Percentiles rank a stretch among this genome's conserved stretches.
These are phyloP conservation scores for Lampris incognitus DNA, from an alignment of 2,113 vertebrate genomes.

Conservation along the genomic window DNA sequence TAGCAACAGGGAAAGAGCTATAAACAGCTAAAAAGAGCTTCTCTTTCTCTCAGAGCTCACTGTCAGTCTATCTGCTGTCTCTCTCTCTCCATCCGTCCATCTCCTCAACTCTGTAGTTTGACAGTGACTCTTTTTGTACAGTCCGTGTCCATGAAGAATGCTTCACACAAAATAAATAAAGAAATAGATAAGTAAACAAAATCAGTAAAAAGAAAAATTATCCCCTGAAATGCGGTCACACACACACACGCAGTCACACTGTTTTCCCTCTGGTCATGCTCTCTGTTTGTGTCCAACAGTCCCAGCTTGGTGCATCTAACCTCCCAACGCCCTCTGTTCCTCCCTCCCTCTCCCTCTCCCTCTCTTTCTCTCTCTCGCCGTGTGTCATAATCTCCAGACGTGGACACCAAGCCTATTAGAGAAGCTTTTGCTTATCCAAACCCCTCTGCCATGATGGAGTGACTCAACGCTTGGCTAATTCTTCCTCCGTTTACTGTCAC, in stretches of 20 bases:
- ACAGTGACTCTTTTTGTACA: slow-evolving; percentile 30
- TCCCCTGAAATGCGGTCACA: not conserved
- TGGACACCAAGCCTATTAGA: slow-evolving; percentile 57
- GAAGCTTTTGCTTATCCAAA: slow-evolving; percentile 34
- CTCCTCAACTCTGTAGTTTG: slow-evolving; percentile 32
- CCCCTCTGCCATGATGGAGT: slow-evolving; percentile 12
- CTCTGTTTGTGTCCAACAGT: not conserved
- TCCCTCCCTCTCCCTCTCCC: slow-evolving; percentile 9
- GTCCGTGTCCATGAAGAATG: slow-evolving; percentile 12
- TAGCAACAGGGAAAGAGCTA: too few species aligned
- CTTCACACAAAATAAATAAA: too few species aligned
- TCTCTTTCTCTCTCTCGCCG: slow-evolving; percentile 13
- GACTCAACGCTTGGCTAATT: not conserved
- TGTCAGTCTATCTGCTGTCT: not conserved
- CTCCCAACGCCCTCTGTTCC: not conserved
- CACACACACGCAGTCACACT: slow-evolving; percentile 13
- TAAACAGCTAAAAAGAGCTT: too few species aligned
- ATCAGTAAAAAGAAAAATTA: too few species aligned
- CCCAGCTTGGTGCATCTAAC: slow-evolving; percentile 15
- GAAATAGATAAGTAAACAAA: too few species aligned
- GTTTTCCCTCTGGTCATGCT: not conserved
- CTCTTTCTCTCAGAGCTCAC: too few species aligned
- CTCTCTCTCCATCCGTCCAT: slow-evolving; percentile 14
- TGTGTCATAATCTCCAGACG: slow-evolving; percentile 50
- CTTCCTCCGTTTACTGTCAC: not conserved